Evolutionary conservation across 92 coral and sea anemone species (phyloP).

Genomic region (Pocillopora grandis): DNA sequence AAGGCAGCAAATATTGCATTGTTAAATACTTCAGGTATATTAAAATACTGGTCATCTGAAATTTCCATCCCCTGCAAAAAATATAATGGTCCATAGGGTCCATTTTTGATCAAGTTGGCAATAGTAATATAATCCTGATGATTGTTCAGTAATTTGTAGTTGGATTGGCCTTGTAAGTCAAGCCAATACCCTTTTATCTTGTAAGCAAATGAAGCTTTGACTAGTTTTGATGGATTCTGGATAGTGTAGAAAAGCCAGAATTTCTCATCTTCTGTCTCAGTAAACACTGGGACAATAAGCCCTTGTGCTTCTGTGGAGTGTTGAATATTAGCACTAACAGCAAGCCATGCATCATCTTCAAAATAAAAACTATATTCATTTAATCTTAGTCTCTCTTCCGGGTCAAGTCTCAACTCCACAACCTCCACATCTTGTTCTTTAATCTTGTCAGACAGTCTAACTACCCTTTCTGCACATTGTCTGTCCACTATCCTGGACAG

Average conservation of each 20-base stretch:
- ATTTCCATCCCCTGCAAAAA: conserved; percentile 34
- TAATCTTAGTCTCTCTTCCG: conserved; percentile 50
- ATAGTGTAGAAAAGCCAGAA: conserved; percentile 75
- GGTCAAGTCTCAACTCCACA: conserved; percentile 34
- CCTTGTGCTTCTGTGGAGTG: conserved; percentile 47
- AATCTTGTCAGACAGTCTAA: conserved; percentile 41
- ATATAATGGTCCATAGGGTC: conserved; percentile 57
- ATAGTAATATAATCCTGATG: conserved; percentile 43
- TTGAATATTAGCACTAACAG: conserved; percentile 52
- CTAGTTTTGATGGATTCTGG: conserved; percentile 37
- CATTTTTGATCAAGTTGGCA: conserved; percentile 56
- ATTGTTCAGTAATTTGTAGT: conserved; percentile 31
- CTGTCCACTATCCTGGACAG: conserved; percentile 42
- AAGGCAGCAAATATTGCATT: conserved; percentile 46
- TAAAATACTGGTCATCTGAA: conserved; percentile 38
- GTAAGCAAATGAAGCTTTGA: conserved; percentile 15
- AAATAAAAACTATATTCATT: conserved; percentile 41
- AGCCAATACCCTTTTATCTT: conserved; percentile 54
- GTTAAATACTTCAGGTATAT: conserved; percentile 36
- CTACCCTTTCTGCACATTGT: conserved; percentile 48
- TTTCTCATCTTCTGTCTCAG: conserved; percentile 30
- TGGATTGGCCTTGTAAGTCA: conserved; percentile 22
- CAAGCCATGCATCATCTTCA: conserved; percentile 58
- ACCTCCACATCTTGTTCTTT: conserved; percentile 60
- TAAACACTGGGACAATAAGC: conserved; percentile 58